A percentile compares a stretch with the other conserved stretches of the same genome.
These are phyloP conservation scores for Daubentonia madagascariensis DNA, from an alignment of 2,113 vertebrate genomes.

Conservation along the genomic window DNA sequence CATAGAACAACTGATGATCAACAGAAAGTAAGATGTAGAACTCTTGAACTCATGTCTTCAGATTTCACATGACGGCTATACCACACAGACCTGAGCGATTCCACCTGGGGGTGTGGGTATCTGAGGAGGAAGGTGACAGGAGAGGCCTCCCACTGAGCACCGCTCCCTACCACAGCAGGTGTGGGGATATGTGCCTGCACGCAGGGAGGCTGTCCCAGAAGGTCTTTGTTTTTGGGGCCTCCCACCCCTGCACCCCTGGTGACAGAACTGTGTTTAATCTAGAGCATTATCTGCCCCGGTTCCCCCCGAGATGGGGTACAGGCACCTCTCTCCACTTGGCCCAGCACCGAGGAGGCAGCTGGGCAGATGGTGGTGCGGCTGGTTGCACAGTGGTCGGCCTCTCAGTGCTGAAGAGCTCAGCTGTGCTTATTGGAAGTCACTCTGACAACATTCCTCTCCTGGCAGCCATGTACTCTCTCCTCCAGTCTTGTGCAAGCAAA, in stretches of 20 bases:
- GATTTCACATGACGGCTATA: not conserved
- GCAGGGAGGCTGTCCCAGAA: not conserved
- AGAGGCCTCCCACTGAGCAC: accelerated
- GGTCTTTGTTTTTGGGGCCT: not conserved
- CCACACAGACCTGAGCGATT: not conserved
- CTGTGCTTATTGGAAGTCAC: slow-evolving; percentile 36
- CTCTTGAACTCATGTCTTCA: not conserved
- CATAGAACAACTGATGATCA: not conserved
- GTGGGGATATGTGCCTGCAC: accelerated
- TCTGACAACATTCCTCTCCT: slow-evolving; percentile 73
- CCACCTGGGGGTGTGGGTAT: not conserved
- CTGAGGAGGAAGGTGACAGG: too few species aligned
- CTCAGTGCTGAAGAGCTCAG: not conserved
- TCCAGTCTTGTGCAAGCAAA: slow-evolving; percentile 72
- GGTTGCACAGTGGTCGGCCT: slow-evolving; percentile 63
- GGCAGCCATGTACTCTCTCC: slow-evolving; percentile 74
- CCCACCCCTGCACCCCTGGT: accelerated
- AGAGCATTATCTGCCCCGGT: not conserved
- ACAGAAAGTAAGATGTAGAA: not conserved
- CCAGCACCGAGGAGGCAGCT: not conserved
- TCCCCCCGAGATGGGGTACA: not conserved
- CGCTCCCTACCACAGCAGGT: not conserved
- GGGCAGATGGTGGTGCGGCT: slow-evolving; percentile 67
- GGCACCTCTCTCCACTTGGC: not conserved
- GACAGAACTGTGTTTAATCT: not conserved